These are phyloP conservation scores for Odocoileus virginianus DNA, from an alignment of 2,113 vertebrate species.

Conservation along the genomic window DNA sequence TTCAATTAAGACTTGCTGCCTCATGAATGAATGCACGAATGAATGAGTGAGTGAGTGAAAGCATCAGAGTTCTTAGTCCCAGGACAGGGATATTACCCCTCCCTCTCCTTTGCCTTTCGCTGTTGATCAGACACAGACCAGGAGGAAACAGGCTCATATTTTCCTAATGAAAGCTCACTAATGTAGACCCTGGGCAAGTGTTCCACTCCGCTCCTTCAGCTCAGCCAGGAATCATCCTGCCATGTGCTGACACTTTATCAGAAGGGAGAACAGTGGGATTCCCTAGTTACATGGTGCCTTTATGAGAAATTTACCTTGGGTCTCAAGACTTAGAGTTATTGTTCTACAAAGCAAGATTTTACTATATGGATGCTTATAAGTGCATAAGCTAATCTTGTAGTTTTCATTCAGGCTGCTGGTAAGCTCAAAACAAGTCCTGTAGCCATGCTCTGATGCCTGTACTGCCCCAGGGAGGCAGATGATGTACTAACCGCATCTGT, in stretches of 20 bases:
- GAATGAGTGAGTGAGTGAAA: background rate
- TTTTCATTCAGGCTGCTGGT: background rate
- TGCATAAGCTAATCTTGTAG: background rate
- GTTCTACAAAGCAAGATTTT: background rate
- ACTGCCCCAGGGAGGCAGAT: background rate
- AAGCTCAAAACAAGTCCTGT: background rate
- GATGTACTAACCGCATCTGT: background rate
- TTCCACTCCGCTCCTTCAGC: background rate
- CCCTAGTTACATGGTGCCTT: background rate
- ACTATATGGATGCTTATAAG: background rate
- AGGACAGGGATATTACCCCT: background rate
- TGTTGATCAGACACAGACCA: background rate
- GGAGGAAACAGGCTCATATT: background rate
- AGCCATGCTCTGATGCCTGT: background rate
- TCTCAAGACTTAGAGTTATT: background rate
- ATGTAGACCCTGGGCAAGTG: background rate
- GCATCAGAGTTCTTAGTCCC: background rate
- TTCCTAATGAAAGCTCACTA: slow-evolving; percentile 1
- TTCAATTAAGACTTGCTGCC: background rate
- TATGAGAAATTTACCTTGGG: background rate
- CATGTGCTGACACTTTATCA: background rate
- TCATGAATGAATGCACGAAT: background rate
- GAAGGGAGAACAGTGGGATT: background rate
- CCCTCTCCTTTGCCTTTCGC: background rate
- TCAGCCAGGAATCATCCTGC: background rate